These are phyloP conservation scores for Spondyliosoma cantharus DNA, from an alignment of 2,797 vertebrate species.

Conservation along the genomic window DNA sequence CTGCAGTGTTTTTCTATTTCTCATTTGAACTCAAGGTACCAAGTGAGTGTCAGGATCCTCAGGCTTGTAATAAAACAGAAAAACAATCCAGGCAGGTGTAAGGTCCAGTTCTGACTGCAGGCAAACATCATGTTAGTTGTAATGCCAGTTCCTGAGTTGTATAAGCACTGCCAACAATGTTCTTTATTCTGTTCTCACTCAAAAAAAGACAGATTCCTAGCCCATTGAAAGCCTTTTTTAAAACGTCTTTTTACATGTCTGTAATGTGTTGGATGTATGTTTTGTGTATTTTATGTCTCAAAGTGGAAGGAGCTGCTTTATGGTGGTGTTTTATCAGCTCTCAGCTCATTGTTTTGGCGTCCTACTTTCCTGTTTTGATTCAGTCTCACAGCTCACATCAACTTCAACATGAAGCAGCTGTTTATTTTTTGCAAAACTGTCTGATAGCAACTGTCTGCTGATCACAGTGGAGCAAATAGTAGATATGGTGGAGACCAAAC, in stretches of 20 bases:
- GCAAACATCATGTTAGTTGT: background rate
- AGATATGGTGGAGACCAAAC: background rate
- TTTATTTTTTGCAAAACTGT: too few relatives aligned
- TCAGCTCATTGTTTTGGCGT: too few relatives aligned
- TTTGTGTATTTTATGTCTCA: background rate
- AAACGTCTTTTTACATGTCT: too few relatives aligned
- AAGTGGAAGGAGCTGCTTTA: background rate
- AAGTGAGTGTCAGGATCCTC: background rate
- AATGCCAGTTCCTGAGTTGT: background rate
- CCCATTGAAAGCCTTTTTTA: too few relatives aligned
- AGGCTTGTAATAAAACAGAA: background rate
- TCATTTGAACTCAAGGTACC: background rate
- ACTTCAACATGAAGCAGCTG: too few relatives aligned
- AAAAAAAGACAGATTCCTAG: too few relatives aligned
- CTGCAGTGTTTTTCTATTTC: background rate
- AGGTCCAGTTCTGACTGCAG: background rate
- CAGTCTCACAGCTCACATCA: too few relatives aligned
- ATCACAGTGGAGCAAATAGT: background rate
- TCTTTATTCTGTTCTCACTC: background rate
- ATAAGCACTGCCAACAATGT: background rate
- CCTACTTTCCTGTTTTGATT: too few relatives aligned
- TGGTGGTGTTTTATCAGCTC: too few relatives aligned
- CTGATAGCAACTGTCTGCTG: background rate
- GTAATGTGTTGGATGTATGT: too few relatives aligned
- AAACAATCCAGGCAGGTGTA: background rate